Conservation (phyloP, 2,113 vertebrate species). For the Urocolius indicus region DNA sequence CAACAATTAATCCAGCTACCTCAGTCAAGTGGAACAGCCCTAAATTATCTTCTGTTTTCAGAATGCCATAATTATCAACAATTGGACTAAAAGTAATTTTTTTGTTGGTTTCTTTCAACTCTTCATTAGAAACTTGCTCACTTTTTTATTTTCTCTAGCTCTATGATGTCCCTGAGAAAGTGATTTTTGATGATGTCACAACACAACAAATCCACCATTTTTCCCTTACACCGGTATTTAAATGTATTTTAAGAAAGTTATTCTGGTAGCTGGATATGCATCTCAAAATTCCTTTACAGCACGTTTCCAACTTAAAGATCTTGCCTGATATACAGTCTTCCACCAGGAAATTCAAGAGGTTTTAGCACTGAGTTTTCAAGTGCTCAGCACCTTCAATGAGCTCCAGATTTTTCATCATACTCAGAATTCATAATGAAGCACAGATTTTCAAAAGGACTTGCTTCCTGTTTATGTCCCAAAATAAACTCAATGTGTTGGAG, state of each 20-base stretch:
- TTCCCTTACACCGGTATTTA: background rate
- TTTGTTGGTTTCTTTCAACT: background rate
- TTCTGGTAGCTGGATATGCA: background rate
- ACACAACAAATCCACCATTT: background rate
- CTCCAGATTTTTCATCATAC: conserved; percentile 30
- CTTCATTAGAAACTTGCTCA: background rate
- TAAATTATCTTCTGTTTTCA: background rate
- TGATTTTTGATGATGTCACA: background rate
- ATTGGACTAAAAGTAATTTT: background rate
- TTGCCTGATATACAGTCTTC: background rate
- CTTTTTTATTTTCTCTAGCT: background rate
- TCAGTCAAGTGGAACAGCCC: background rate
- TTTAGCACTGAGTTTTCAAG: conserved; percentile 25
- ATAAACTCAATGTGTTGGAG: conserved; percentile 5
- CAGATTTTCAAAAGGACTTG: conserved; percentile 18
- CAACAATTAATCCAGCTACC: background rate
- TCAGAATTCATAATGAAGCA: conserved; percentile 33
- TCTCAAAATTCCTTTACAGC: background rate
- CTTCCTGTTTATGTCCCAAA: conserved; percentile 4
- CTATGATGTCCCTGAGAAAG: background rate
- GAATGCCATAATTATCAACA: background rate
- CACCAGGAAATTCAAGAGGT: conserved; percentile 19
- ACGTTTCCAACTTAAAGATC: background rate
- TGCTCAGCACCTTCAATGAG: conserved; percentile 2
- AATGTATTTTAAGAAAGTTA: background rate